Evolutionary conservation across 2,888 invertebrate genomes (phyloP), one percentile per base, ranked within the genome.

Genomic region (Orgyia antiqua): DNA sequence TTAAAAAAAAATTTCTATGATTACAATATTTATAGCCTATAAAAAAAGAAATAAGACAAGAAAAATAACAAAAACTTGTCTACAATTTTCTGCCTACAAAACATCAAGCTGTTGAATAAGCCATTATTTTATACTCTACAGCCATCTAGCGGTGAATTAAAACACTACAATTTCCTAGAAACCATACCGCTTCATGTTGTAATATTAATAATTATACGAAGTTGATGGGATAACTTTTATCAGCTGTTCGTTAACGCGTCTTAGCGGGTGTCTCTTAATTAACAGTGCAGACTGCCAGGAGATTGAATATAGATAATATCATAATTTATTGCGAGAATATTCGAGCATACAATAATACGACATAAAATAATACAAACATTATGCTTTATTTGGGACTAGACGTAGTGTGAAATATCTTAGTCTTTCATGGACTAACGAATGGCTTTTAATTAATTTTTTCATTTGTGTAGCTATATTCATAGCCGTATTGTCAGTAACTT

Each of bases 221-320:
- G 42, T 41, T 68, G 68, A 72, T 69, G 66, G 54, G 49, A 27
- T 45, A 72, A 73, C 64, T 64, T 64, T 56, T 54, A 56, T 54
- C 57, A 31, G 34, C 13, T 21, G 15, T 24, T 27, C 50, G 49
- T 42, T 46, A 29, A 30, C 36, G 49, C 45, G 38, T 43, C 27
- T 31, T 20, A 43, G 40, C 42, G 37, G 8, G 1, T 23, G 38
- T 34, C 34, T 51, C 11, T 52, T 61, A 61, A 69, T 70, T 67
- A 69, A 50, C 45, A 28, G 19, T 24, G 28, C 25, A 39, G 29
- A 35, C 20, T 27, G 27, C 35, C 63, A 60, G 68, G 66, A 73
- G 71, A 70, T 72, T 62, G 68, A 63, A 62, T 52, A 48, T 44
- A 45, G 70, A 69, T 69, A 62, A 30, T 36, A 64, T 4, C 69